phyloP scores from a whole-genome alignment of 2,888 invertebrate genomes.

The Fabriciana adippe region DNA sequence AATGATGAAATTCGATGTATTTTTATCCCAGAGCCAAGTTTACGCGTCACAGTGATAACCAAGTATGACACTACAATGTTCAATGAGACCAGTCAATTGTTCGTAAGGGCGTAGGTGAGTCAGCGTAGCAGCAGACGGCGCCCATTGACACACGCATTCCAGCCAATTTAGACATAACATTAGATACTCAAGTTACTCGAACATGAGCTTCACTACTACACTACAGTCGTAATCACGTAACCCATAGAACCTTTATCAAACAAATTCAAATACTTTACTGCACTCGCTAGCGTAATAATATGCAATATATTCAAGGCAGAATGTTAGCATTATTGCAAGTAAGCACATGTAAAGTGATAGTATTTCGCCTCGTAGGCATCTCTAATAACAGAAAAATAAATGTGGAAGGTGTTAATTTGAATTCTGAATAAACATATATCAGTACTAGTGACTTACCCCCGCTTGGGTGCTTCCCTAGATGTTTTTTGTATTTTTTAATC shows the following conservation, averaged over 20 bases:
- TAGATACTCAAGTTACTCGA: background rate
- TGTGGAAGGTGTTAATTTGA: too few species aligned
- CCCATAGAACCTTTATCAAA: background rate
- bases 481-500: too few species aligned
- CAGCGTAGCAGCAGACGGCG: slow-evolving; percentile 24
- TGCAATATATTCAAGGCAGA: too few species aligned
- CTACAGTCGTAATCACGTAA: background rate
- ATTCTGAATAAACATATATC: too few species aligned
- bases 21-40: background rate
- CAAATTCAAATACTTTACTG: background rate
- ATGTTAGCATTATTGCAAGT: too few species aligned
- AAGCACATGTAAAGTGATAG: too few species aligned
- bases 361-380: too few species aligned
- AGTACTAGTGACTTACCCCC: too few species aligned
- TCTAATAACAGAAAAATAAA: too few species aligned
- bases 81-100: slow-evolving; percentile 20
- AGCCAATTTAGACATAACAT: slow-evolving; percentile 24
- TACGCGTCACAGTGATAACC: slow-evolving; percentile 1
- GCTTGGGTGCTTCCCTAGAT: too few species aligned
- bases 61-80: slow-evolving; percentile 6
- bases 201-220: background rate
- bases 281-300: background rate
- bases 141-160: slow-evolving; percentile 32
- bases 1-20: slow-evolving; percentile 11
- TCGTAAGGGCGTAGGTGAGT: slow-evolving; percentile 21